Evolutionary conservation across 2,113 vertebrate species (phyloP).

Genomic region (Xenotilapia flavipinnis): DNA sequence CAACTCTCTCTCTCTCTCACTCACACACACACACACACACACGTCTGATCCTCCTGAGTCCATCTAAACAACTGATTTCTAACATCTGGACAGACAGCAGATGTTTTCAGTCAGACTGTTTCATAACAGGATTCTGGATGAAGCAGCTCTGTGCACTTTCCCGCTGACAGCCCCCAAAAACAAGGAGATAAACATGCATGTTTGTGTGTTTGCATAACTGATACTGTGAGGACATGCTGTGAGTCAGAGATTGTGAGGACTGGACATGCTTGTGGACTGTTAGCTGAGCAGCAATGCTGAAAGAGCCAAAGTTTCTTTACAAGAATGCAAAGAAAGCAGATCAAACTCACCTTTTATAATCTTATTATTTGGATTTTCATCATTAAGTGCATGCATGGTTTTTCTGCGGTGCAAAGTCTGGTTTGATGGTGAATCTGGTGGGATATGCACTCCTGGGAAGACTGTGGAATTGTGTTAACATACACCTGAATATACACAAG

Average conservation of each 20-base stretch:
- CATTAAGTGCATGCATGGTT: neutral
- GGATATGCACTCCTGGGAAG: neutral
- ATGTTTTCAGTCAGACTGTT: neutral
- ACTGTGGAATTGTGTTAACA: neutral
- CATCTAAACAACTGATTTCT: neutral
- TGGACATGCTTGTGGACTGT: neutral
- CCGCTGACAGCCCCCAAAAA: neutral
- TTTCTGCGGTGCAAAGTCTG: neutral
- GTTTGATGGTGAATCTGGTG: fast-evolving
- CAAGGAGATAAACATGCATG: neutral
- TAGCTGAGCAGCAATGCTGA: neutral
- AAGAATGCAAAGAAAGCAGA: neutral
- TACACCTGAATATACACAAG: neutral
- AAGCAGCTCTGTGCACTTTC: neutral
- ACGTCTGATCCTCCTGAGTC: neutral
- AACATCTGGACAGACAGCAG: neutral
- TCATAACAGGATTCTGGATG: neutral
- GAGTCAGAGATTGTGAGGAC: neutral
- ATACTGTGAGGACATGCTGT: neutral
- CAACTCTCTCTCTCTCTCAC: neutral
- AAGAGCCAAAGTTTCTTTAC: neutral
- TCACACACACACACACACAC: neutral
- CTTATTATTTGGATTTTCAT: neutral
- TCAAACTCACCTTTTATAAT: neutral
- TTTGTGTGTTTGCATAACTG: neutral